Evolutionary conservation across 2,113 vertebrate species (phyloP), one percentile per base, ranked within the genome.

Genomic region (Eira barbara): DNA sequence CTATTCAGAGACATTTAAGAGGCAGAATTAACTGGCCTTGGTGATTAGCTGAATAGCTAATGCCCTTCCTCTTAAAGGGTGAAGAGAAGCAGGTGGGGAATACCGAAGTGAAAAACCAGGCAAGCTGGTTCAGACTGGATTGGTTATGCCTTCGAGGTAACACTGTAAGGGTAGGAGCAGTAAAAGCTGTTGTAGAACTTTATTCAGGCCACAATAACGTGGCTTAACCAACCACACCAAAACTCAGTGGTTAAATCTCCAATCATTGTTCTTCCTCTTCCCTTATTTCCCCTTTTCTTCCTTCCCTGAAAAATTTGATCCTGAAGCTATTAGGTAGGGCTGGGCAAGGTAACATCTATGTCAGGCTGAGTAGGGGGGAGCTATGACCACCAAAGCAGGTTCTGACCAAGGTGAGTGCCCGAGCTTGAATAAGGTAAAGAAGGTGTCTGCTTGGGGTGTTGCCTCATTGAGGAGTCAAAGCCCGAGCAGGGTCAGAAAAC

Each of bases 1-100:
- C 79, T 79, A 45, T 85, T 91, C 27, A 67, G 78, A 97, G 88
- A 73, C 45, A 79, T 61, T 89, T 82, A 94, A 96, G 57, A 89
- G 63, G 14, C 74, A 63, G 31, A 95, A 88, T 93, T 88, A 85
- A 88, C 9, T n/a, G 69, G 36, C 4, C 10, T 63, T 89, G 81
- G 31, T 67, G 57, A 94, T 79, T 79, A 95, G 83, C 34, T 52
- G 27, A 81, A 67, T 61, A 47, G 79, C 61, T 74, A 80, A 83
- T 93, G 31, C 34, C 39, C 14, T 11, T 69, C 12, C 74, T 96
- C 84, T 92, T 92, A 57, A 76, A 92, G 25, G 17, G 42, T 86
- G 39, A 91, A 90, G 49, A 74, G n/a, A 80, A 42, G 21, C 57
- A 85, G 55, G 34, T 36, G 14, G n/a, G 21, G 55, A 23, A 84